Evolutionary conservation across 2,113 vertebrate genomes (phyloP).

Genomic region (Leuciscus idus): DNA sequence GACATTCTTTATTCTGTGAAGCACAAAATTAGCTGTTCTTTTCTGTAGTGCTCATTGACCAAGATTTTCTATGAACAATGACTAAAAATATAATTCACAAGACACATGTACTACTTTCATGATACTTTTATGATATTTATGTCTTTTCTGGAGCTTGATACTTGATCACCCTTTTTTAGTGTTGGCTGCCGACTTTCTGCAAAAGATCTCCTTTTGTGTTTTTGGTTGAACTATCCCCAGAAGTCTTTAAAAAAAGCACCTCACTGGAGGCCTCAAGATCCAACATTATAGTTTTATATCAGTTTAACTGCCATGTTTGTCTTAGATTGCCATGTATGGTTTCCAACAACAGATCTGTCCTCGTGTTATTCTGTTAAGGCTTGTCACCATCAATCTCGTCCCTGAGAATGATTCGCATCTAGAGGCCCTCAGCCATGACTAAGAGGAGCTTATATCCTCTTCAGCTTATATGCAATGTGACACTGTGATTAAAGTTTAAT

Average conservation of each 20-base stretch:
- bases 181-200: neutral
- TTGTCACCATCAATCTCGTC: slow-evolving; percentile 23
- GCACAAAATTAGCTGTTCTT: neutral
- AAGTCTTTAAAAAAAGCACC: neutral
- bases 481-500: slow-evolving; percentile 48
- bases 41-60: neutral
- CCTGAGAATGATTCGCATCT: slow-evolving; percentile 15
- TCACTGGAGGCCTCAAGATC: neutral
- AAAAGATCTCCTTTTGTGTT: neutral
- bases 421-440: slow-evolving; percentile 27
- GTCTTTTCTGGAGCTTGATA: neutral
- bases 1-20: neutral
- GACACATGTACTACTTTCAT: neutral
- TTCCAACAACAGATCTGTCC: neutral
- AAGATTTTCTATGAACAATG: neutral
- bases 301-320: slow-evolving; percentile 13
- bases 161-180: neutral
- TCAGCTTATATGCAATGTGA: slow-evolving; percentile 22
- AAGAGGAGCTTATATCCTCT: neutral
- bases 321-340: neutral
- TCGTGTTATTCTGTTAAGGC: slow-evolving; percentile 17
- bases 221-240: neutral
- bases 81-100: neutral
- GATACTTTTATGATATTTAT: neutral
- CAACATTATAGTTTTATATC: slow-evolving; percentile 14